Percentiles rank a stretch among this genome's conserved stretches.
These are phyloP conservation scores for Zygothrica quintamaculata DNA, from an alignment of 2,888 invertebrate species.

Conservation along the genomic window DNA sequence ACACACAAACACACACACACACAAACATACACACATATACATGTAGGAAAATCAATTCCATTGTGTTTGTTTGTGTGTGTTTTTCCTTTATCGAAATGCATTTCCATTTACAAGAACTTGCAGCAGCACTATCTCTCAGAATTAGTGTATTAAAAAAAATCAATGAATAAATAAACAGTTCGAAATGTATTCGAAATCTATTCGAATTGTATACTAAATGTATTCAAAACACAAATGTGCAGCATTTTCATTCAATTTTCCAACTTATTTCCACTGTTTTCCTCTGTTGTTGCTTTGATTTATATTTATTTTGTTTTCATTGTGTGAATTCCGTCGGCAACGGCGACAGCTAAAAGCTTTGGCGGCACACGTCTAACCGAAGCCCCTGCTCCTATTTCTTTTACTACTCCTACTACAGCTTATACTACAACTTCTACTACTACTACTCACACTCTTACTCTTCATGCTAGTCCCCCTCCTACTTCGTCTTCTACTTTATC, in stretches of 20 bases:
- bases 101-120: constrained; percentile 70
- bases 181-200: too few relatives aligned
- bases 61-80: constrained; percentile 15
- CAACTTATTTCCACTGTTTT: too few relatives aligned
- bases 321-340: constrained; percentile 66
- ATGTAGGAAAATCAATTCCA: constrained; percentile 63
- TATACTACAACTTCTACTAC: too few relatives aligned
- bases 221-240: too few relatives aligned
- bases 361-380: constrained; percentile 64
- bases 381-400: not conserved
- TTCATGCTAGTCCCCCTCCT: not conserved
- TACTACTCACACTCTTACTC: too few relatives aligned
- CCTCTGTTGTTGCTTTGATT: constrained; percentile 60
- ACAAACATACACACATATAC: too few relatives aligned
- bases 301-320: constrained; percentile 64
- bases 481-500: not conserved
- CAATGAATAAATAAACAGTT: constrained; percentile 76
- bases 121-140: constrained; percentile 33
- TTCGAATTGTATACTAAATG: too few relatives aligned
- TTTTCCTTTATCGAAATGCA: constrained; percentile 65
- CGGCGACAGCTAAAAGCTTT: constrained; percentile 75
- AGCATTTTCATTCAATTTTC: constrained; percentile 44
- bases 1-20: constrained; percentile 44
- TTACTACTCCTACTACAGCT: not conserved
- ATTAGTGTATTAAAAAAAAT: constrained; percentile 73